Conservation (phyloP, 2,797 vertebrate species). For the Moxostoma hubbsi region DNA sequence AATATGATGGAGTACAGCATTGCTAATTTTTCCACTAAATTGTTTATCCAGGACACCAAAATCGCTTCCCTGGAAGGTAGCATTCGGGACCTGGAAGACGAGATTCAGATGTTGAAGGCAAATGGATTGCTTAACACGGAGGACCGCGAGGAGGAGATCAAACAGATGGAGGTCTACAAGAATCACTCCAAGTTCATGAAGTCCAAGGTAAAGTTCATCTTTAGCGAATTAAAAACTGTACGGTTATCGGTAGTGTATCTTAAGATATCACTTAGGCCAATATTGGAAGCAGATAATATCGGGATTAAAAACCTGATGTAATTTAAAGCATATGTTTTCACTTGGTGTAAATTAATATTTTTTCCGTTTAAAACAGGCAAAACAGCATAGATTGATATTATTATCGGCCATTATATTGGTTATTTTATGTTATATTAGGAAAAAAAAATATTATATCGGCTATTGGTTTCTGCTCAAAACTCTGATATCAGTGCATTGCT, state of each 20-base stretch:
- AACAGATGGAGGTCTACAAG: slow-evolving; percentile 98
- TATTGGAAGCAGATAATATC: no score
- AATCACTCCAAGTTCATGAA: slow-evolving; percentile 99
- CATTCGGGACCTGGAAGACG: slow-evolving; percentile 97
- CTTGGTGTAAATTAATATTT: no score
- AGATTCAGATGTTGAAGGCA: slow-evolving; percentile 98
- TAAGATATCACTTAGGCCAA: no score
- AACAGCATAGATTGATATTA: no score
- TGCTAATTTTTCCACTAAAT: slow-evolving; percentile 51
- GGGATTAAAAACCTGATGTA: no score
- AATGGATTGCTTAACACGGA: slow-evolving; percentile 89
- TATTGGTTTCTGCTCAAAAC: background rate
- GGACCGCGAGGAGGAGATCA: slow-evolving; percentile 88
- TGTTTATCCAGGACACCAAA: slow-evolving; percentile 83
- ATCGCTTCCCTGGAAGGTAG: slow-evolving; percentile 97
- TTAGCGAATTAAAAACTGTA: background rate
- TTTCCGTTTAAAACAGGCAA: no score
- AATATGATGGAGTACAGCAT: slow-evolving; percentile 45
- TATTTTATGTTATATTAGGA: no score
- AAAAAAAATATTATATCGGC: background rate
- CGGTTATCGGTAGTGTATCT: no score
- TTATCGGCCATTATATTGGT: no score
- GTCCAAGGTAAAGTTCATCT: slow-evolving; percentile 84
- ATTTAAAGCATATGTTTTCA: no score
- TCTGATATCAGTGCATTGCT: no score